These are phyloP conservation scores for Speoplatyrhinus poulsoni DNA, from an alignment of 2,113 vertebrate genomes.

Conservation along the genomic window DNA sequence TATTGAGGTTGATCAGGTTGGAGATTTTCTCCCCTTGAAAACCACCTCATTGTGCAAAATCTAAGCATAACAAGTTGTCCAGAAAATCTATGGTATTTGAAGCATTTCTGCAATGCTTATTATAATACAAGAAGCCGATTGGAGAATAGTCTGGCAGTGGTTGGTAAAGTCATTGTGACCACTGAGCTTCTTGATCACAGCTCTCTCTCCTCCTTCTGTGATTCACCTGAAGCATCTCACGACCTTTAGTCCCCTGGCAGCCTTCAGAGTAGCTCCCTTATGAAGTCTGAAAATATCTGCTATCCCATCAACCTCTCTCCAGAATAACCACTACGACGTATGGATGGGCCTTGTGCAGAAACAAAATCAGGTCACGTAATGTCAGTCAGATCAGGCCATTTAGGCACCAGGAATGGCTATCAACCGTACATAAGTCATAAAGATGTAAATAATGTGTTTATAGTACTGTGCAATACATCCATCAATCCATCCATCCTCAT, in stretches of 20 bases:
- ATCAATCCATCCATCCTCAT: too few relatives aligned
- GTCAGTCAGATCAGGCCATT: conserved; percentile 4
- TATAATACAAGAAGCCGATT: conserved; percentile 13
- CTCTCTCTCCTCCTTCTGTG: conserved; percentile 13
- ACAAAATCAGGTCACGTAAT: conserved; percentile 61
- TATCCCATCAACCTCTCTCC: conserved; percentile 45
- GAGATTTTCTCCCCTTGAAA: conserved; percentile 4
- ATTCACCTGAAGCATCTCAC: conserved; percentile 32
- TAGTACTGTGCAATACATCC: too few relatives aligned
- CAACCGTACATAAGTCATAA: too few relatives aligned
- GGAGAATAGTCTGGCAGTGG: not conserved
- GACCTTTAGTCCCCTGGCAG: conserved; percentile 48
- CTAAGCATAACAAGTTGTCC: conserved; percentile 20
- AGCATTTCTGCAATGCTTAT: conserved; percentile 9
- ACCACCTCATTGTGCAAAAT: conserved; percentile 8
- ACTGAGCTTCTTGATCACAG: conserved; percentile 28
- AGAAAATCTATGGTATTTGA: conserved; percentile 17
- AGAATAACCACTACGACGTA: conserved; percentile 40
- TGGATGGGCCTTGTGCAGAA: conserved; percentile 31
- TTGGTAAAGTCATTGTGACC: conserved; percentile 23
- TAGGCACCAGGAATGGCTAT: not conserved
- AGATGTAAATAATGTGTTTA: too few relatives aligned
- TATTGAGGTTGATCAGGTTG: too few relatives aligned
- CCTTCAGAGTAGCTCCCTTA: conserved; percentile 55
- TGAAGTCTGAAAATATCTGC: conserved; percentile 57